These are phyloP conservation scores for Ranitomeya imitator DNA, from an alignment of 2,113 vertebrate species.

Conservation along the genomic window DNA sequence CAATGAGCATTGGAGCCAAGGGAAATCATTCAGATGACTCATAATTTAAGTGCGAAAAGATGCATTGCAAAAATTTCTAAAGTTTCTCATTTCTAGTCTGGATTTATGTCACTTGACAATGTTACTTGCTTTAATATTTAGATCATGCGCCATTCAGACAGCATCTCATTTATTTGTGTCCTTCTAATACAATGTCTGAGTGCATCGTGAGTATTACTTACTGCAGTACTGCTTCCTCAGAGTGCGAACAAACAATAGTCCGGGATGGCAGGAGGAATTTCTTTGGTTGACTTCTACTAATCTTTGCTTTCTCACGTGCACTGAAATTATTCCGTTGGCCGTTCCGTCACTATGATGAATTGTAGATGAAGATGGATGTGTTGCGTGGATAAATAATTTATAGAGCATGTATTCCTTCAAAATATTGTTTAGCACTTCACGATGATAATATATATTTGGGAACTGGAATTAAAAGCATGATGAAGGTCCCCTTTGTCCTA, in stretches of 20 bases:
- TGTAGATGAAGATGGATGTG: background rate
- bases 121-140: slow-evolving; percentile 34
- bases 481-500: background rate
- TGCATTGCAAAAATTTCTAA: background rate
- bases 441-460: background rate
- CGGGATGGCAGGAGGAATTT: background rate
- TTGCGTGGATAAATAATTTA: background rate
- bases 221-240: background rate
- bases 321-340: background rate
- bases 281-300: background rate
- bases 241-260: background rate
- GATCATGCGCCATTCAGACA: slow-evolving; percentile 44
- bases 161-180: slow-evolving; percentile 44
- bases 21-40: slow-evolving; percentile 30
- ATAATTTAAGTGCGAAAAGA: background rate
- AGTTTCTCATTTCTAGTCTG: slow-evolving; percentile 3
- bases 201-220: background rate
- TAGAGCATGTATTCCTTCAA: background rate
- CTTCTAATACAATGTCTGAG: slow-evolving; percentile 24
- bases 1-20: background rate
- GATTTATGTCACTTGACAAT: slow-evolving; percentile 7
- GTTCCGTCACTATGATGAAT: background rate
- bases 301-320: background rate
- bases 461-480: background rate
- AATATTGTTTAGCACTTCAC: background rate